phyloP scores from a whole-genome alignment of 2,888 invertebrate species.

The Netelia melanura region DNA sequence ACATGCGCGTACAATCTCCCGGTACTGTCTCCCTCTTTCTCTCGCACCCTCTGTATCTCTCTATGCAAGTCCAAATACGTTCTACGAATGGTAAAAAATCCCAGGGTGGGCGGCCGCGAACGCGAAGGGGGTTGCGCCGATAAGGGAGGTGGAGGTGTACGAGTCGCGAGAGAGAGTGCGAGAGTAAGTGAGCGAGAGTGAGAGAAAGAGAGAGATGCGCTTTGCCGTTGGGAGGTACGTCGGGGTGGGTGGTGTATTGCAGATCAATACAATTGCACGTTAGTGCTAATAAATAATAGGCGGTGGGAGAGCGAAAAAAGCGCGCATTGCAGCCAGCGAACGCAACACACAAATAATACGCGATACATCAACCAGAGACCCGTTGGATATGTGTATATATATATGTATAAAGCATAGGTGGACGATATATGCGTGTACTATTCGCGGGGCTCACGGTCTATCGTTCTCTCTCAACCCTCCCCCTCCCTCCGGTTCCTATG shows the following conservation, averaged over 20 bases:
- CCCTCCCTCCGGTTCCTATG: conserved; percentile 65
- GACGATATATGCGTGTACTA: conserved; percentile 71
- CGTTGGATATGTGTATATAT: conserved; percentile 74
- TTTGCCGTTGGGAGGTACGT: conserved; percentile 71
- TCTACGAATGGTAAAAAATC: conserved; percentile 84
- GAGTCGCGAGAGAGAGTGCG: conserved; percentile 41
- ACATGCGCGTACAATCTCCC: conserved; percentile 81
- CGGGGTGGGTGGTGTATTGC: conserved; percentile 83
- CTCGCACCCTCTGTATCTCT: conserved; percentile 29
- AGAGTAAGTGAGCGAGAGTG: background rate
- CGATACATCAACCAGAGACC: conserved; percentile 83
- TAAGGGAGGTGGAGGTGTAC: conserved; percentile 51
- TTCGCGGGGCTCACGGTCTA: conserved; percentile 72
- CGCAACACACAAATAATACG: conserved; percentile 85
- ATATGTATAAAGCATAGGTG: conserved; percentile 59
- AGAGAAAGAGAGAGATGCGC: conserved; percentile 40
- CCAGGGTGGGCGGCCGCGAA: conserved; percentile 79
- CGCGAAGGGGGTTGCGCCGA: conserved; percentile 65
- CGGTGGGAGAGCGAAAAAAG: conserved; percentile 84
- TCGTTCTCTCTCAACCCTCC: conserved; percentile 70
- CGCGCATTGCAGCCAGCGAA: conserved; percentile 84
- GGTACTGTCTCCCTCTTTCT: conserved; percentile 61
- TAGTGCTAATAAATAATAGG: conserved; percentile 85
- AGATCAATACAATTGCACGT: conserved; percentile 85
- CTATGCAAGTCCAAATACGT: conserved; percentile 84